phyloP scores from a whole-genome alignment of 1,140 invertebrate genomes.

The Hyles euphorbiae region DNA sequence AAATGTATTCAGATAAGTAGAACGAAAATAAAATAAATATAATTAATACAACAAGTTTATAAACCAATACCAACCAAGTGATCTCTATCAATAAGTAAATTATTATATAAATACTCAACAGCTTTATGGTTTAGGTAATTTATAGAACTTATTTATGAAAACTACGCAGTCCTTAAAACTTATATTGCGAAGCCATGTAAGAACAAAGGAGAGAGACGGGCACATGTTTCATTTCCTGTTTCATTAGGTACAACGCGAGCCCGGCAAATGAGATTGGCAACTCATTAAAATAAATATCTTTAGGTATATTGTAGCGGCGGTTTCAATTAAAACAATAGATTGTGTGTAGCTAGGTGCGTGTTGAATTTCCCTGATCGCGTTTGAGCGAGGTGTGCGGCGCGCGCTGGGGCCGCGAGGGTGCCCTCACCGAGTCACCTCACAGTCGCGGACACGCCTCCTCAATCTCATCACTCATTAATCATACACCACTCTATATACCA shows the following conservation, averaged over 20 bases:
- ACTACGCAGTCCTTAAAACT: too few relatives aligned
- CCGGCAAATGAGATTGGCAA: slow-evolving; percentile 18
- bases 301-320: slow-evolving; percentile 11
- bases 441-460: slow-evolving; percentile 47
- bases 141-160: too few relatives aligned
- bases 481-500: not conserved
- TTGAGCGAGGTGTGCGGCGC: slow-evolving; percentile 27
- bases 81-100: too few relatives aligned
- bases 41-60: too few relatives aligned
- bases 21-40: too few relatives aligned
- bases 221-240: slow-evolving; percentile 15
- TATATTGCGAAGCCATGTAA: not conserved
- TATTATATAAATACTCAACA: too few relatives aligned
- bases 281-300: slow-evolving; percentile 21
- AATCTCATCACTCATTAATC: slow-evolving; percentile 12
- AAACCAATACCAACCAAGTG: too few relatives aligned
- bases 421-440: slow-evolving; percentile 19
- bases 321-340: slow-evolving; percentile 34
- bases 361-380: slow-evolving; percentile 41
- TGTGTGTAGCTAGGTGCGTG: slow-evolving; percentile 21
- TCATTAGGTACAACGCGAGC: slow-evolving; percentile 12
- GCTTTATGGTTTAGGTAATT: too few relatives aligned
- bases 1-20: too few relatives aligned
- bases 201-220: not conserved
- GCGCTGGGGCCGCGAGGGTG: slow-evolving; percentile 59